Evolutionary conservation across 2,888 invertebrate species (phyloP).

Genomic region (Scelioninae gen. 1): DNA sequence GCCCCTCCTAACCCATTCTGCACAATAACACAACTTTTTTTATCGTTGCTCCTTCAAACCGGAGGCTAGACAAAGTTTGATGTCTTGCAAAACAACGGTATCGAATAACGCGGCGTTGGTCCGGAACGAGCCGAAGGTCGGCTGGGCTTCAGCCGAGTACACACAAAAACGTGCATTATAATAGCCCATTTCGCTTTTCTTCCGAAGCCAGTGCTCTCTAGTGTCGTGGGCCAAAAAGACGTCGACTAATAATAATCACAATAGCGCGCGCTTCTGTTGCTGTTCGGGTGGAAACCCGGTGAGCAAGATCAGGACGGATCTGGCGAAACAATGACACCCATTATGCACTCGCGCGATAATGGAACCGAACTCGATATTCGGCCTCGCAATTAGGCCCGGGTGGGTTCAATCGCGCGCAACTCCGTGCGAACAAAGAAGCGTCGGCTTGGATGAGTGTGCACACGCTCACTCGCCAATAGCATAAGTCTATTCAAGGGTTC

Average conservation of each 20-base stretch:
- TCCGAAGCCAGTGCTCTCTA: constrained; percentile 15
- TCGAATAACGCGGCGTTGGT: constrained; percentile 45
- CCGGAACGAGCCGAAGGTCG: constrained; percentile 35
- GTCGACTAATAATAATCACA: constrained; percentile 63
- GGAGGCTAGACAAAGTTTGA: constrained; percentile 17
- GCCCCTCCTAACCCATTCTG: too few relatives aligned
- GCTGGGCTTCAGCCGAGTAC: too few relatives aligned
- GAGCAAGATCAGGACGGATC: constrained; percentile 21
- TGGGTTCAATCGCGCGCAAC: constrained; percentile 21
- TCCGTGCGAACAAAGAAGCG: constrained; percentile 41
- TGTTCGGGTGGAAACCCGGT: constrained; percentile 18
- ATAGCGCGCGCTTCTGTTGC: constrained; percentile 50
- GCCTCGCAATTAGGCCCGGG: constrained; percentile 50
- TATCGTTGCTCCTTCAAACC: background rate
- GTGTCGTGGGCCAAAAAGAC: constrained; percentile 59
- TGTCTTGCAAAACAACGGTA: constrained; percentile 28
- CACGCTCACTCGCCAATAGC: constrained; percentile 9
- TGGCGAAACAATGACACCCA: constrained; percentile 53
- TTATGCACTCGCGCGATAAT: constrained; percentile 47
- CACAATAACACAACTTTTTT: too few relatives aligned
- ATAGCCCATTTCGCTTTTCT: constrained; percentile 39
- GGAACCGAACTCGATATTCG: constrained; percentile 45
- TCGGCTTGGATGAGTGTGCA: constrained; percentile 30
- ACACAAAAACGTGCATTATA: too few relatives aligned
- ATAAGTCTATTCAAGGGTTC: constrained; percentile 29